Evolutionary conservation across 1,140 invertebrate genomes (phyloP), one percentile per base, ranked within the genome.

Genomic region (Pinna nobilis): DNA sequence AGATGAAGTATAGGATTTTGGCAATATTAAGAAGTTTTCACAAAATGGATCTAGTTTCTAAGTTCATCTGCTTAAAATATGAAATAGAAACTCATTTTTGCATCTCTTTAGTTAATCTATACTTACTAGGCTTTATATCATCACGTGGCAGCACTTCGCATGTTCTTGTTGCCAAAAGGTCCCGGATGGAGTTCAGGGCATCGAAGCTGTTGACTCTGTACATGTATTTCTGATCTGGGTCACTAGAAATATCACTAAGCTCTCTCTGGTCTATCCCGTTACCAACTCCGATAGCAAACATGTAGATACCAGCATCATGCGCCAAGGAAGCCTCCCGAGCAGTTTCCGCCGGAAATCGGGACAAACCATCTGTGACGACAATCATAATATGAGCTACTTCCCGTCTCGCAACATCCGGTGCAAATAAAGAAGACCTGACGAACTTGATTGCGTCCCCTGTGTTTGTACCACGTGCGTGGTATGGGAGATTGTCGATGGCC

Each of bases 351-450:
- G 73, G 65, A 59, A 77, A 69, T 18, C 72, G 53, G 0, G 86
- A 87, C 25, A 78, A 71, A 13, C 86, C 86, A 66, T 87, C 84
- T 0, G 86, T 87, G 4, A 87, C 18, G 4, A 86, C 70, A 20
- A 85, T 81, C 4, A 72, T 75, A 30, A 85, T 71, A 9, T 75
- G 74, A 1, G 80, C 49, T 50, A 76, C 75, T 32, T 65, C 57
- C 33, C 53, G 47, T 63, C 82, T 23, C 37, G 51, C 47, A 55
- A 77, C 47, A 35, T 57, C 37, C 4, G 39, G n/a, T 7, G 39
- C 70, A 64, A 78, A 81, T 18, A 68, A 76, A 20, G 68, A 47
- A 37, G 75, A 64, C 20, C 71, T 57, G 18, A 79, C 71, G 35
- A 77, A 75, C 50, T 65, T 37, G 0, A 84, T 51, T 1, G 81